A percentile compares a stretch with the other conserved stretches of the same genome.
phyloP scores from a whole-genome alignment of 2,113 vertebrate species.

The Echinops telfairi region DNA sequence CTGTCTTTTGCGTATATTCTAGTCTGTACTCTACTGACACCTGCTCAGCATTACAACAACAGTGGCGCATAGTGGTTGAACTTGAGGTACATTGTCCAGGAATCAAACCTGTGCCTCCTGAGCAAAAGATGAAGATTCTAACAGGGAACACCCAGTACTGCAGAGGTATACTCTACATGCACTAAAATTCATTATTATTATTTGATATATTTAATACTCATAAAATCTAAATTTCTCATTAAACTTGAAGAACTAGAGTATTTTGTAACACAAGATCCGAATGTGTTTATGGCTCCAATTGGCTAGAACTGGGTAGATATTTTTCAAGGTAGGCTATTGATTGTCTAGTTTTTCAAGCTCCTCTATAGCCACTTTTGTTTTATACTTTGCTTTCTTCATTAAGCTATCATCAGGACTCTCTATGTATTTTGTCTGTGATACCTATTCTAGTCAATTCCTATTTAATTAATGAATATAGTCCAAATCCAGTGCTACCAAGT shows the following conservation, averaged over 20 bases:
- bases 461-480: neutral
- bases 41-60: neutral
- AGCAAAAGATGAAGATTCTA: neutral
- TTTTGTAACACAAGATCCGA: neutral
- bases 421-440: neutral
- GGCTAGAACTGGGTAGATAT: neutral
- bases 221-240: neutral
- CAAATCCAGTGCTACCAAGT: neutral
- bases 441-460: neutral
- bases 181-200: too few relatives aligned
- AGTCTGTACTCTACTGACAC: neutral
- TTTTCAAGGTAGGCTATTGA: neutral
- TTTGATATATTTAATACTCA: too few relatives aligned
- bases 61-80: neutral
- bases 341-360: neutral
- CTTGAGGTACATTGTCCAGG: neutral
- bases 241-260: conserved; percentile 11
- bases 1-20: neutral
- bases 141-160: neutral
- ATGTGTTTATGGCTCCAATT: neutral
- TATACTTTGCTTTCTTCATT: too few relatives aligned
- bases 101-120: too few relatives aligned
- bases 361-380: neutral
- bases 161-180: neutral
- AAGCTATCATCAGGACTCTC: too few relatives aligned